phyloP scores from a whole-genome alignment of 2,113 vertebrate genomes.

The Bagarius yarrelli region DNA sequence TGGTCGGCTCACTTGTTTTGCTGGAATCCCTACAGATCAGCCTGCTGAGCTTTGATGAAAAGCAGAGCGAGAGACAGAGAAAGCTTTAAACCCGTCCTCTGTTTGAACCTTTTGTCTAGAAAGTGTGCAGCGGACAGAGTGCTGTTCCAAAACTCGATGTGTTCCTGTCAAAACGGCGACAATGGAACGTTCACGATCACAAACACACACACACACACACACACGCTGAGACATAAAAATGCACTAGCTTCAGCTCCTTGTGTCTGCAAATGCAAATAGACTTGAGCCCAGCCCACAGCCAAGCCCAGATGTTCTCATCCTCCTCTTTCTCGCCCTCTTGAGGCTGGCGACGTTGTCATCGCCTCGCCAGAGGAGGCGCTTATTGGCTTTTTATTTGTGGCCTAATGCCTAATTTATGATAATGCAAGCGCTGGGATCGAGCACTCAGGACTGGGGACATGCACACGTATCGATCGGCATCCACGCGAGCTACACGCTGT shows the following conservation, averaged over 20 bases:
- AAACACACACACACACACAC: not conserved
- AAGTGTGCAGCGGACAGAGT: not conserved
- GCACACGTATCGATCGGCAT: conserved; percentile 21
- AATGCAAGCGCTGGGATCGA: conserved; percentile 23
- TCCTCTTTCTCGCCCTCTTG: conserved; percentile 27
- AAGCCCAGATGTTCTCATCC: not conserved
- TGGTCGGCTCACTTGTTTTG: conserved; percentile 15
- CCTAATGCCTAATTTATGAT: conserved; percentile 38
- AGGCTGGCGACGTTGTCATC: conserved; percentile 12
- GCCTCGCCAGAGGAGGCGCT: not conserved
- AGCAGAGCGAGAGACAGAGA: conserved; percentile 5
- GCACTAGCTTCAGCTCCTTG: not conserved
- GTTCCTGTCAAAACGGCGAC: conserved; percentile 2
- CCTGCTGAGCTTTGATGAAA: conserved; percentile 40
- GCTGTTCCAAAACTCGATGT: conserved; percentile 17
- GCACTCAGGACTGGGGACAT: not conserved
- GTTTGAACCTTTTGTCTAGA: conserved; percentile 35
- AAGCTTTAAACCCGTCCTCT: not conserved
- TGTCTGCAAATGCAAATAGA: conserved; percentile 21
- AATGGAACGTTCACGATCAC: not conserved
- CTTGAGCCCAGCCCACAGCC: not conserved
- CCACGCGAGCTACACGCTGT: conserved; percentile 20
- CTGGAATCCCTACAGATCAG: conserved; percentile 44
- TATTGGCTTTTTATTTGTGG: conserved; percentile 33
- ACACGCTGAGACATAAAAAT: not conserved